Evolutionary conservation across 1,140 invertebrate species (phyloP).

Genomic region (Eufriesea mexicana): DNA sequence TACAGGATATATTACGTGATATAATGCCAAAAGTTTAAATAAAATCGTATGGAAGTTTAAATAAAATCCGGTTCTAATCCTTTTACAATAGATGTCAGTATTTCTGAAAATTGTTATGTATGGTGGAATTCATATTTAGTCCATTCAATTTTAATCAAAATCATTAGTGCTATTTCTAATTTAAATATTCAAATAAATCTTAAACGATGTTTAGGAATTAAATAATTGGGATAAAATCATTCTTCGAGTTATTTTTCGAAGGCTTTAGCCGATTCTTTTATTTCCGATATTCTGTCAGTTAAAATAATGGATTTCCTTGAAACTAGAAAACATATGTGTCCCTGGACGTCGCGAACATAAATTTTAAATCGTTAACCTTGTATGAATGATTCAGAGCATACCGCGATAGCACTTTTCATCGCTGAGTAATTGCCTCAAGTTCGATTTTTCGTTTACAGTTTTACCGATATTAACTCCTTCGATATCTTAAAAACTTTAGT

Average conservation of each 20-base stretch:
- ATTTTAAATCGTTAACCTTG: slow-evolving; percentile 18
- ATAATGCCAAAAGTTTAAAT: not conserved
- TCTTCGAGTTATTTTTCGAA: no score
- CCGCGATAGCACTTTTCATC: slow-evolving; percentile 43
- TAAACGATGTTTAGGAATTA: not conserved
- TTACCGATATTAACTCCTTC: not conserved
- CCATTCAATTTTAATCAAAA: not conserved
- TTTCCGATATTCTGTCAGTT: not conserved
- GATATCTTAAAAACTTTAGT: no score
- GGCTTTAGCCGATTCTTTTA: not conserved
- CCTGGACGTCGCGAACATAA: not conserved
- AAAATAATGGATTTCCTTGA: no score
- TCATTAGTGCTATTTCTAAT: not conserved
- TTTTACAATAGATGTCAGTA: not conserved
- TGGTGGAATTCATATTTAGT: not conserved
- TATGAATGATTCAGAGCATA: slow-evolving; percentile 3
- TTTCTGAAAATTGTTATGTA: not conserved
- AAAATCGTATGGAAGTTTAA: not conserved
- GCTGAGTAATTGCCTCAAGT: slow-evolving; percentile 35
- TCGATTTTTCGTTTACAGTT: not conserved
- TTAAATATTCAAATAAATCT: not conserved
- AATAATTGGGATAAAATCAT: no score
- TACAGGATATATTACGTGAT: not conserved
- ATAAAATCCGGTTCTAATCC: not conserved
- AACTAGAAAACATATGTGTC: not conserved